Conservation (phyloP, 2,888 invertebrate genomes). For the Dolichopus griseipennis region DNA sequence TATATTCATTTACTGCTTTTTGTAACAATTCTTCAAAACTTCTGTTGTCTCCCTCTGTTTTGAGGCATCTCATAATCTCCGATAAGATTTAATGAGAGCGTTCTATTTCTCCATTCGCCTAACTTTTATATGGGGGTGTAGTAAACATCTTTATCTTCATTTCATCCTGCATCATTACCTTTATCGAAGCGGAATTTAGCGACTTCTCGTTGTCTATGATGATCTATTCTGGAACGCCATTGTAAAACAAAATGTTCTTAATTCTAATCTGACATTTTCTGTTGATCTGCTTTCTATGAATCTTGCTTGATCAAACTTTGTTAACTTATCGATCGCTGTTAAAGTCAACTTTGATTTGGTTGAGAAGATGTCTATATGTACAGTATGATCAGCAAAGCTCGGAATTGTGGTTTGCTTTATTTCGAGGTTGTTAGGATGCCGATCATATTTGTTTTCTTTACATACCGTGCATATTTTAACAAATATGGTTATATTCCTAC, state of each 20-base stretch:
- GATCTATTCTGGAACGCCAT: constrained; percentile 7
- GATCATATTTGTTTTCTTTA: constrained; percentile 12
- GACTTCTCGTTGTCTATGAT: constrained; percentile 15
- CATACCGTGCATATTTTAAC: background rate
- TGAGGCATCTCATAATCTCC: constrained; percentile 15
- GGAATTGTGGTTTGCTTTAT: background rate
- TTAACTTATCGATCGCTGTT: constrained; percentile 16
- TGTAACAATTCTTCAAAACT: constrained; percentile 11
- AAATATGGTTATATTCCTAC: background rate
- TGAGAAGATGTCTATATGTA: constrained; percentile 15
- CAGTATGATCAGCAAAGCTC: constrained; percentile 1
- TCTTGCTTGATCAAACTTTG: constrained; percentile 13
- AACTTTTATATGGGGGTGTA: constrained; percentile 15
- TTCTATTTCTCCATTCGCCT: constrained; percentile 15
- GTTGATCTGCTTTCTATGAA: background rate
- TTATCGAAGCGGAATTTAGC: constrained; percentile 11
- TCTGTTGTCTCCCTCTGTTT: background rate
- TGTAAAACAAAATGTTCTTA: constrained; percentile 5
- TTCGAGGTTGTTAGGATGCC: constrained; percentile 12
- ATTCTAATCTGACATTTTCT: background rate
- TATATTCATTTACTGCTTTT: constrained; percentile 10
- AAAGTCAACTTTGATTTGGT: constrained; percentile 1
- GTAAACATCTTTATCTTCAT: constrained; percentile 10
- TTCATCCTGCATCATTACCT: constrained; percentile 9
- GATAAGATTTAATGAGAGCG: constrained; percentile 15